Evolutionary conservation across 2,888 invertebrate species (phyloP).

Genomic region (Agrotis clavis): DNA sequence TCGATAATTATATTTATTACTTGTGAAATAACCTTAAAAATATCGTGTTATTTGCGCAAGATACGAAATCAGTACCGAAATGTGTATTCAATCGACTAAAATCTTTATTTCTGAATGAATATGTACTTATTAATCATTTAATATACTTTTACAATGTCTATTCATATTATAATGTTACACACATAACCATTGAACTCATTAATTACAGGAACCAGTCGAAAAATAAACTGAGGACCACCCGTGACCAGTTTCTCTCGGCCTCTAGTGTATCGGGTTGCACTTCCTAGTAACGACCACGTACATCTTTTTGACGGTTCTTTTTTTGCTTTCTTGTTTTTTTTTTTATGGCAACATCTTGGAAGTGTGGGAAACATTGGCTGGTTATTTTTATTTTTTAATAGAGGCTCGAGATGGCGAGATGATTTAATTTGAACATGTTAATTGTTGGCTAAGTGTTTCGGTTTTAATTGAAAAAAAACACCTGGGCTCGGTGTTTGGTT

Average conservation of each 20-base stretch:
- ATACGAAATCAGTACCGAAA: neutral
- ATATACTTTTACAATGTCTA: slow-evolving; percentile 61
- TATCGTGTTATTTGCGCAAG: slow-evolving; percentile 13
- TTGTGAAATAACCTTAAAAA: slow-evolving; percentile 1
- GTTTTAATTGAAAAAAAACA: too few species aligned
- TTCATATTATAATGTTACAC: slow-evolving; percentile 65
- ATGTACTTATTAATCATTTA: slow-evolving; percentile 38
- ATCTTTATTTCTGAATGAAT: slow-evolving; percentile 9
- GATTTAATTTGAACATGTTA: too few species aligned
- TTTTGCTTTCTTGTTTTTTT: slow-evolving; percentile 49
- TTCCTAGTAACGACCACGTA: slow-evolving; percentile 70
- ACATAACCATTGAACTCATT: slow-evolving; percentile 75
- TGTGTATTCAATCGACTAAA: slow-evolving; percentile 14
- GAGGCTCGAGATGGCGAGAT: neutral
- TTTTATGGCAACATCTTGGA: slow-evolving; percentile 38
- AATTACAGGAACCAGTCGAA: slow-evolving; percentile 79
- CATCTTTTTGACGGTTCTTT: slow-evolving; percentile 53
- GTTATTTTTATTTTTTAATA: slow-evolving; percentile 17
- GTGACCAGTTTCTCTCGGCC: slow-evolving; percentile 74
- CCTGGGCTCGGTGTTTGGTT: too few species aligned
- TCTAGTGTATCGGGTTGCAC: slow-evolving; percentile 79
- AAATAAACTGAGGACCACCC: slow-evolving; percentile 81
- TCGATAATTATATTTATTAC: slow-evolving; percentile 11
- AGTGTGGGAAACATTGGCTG: slow-evolving; percentile 55
- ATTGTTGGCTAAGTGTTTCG: too few species aligned